phyloP scores from a whole-genome alignment of 2,888 invertebrate species.

The Notodonta dromedarius region DNA sequence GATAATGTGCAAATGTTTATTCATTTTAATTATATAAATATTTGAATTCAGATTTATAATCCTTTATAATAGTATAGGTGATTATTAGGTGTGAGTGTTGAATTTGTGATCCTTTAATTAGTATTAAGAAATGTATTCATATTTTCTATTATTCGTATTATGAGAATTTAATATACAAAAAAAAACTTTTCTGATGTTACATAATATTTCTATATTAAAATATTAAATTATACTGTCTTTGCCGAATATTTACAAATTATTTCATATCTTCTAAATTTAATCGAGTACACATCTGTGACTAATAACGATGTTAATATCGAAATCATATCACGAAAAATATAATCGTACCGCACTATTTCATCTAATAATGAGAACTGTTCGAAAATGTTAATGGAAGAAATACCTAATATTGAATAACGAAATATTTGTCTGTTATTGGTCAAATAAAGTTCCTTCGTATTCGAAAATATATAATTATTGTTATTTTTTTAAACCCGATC shows the following conservation, averaged over 20 bases:
- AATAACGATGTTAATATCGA: constrained; percentile 52
- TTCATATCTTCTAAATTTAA: constrained; percentile 65
- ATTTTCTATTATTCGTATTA: constrained; percentile 78
- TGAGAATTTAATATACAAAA: constrained; percentile 70
- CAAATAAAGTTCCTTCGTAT: constrained; percentile 82
- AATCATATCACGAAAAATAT: constrained; percentile 70
- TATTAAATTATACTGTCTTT: constrained; percentile 50
- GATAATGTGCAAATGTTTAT: constrained; percentile 31
- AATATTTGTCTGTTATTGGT: constrained; percentile 74
- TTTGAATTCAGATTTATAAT: constrained; percentile 29
- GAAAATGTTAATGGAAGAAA: constrained; percentile 51
- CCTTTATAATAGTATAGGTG: constrained; percentile 31
- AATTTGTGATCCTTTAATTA: constrained; percentile 77
- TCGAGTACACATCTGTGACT: constrained; percentile 58
- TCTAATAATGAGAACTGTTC: constrained; percentile 58
- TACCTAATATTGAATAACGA: constrained; percentile 56
- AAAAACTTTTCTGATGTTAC: constrained; percentile 63
- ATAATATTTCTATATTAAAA: constrained; percentile 63
- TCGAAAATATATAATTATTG: constrained; percentile 43
- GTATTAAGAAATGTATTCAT: constrained; percentile 78
- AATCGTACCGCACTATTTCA: constrained; percentile 71
- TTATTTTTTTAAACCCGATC: constrained; percentile 25
- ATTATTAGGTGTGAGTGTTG: constrained; percentile 60
- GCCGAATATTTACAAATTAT: constrained; percentile 62
- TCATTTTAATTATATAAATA: too few relatives aligned